These are phyloP conservation scores for Trachymyrmex cornetzi DNA, from an alignment of 1,140 invertebrate species.

Conservation along the genomic window DNA sequence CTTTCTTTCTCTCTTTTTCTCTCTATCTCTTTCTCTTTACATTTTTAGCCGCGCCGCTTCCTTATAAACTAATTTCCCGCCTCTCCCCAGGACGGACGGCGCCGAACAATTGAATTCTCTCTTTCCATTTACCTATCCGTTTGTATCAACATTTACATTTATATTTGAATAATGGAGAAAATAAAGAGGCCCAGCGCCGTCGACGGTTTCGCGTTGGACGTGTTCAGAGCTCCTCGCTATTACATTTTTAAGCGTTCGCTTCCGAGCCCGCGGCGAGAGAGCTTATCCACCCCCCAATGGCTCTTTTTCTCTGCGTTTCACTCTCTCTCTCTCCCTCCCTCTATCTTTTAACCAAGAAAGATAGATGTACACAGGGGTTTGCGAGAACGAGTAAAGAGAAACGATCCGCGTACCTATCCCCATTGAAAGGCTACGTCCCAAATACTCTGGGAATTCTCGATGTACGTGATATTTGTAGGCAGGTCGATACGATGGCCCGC, in stretches of 20 bases:
- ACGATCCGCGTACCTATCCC: slow-evolving; percentile 21
- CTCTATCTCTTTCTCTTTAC: slow-evolving; percentile 40
- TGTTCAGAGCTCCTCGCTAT: slow-evolving; percentile 78
- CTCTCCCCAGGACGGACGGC: slow-evolving; percentile 72
- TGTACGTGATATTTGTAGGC: slow-evolving; percentile 51
- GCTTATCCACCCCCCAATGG: slow-evolving; percentile 69
- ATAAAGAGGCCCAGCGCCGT: slow-evolving; percentile 82
- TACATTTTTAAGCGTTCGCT: slow-evolving; percentile 87
- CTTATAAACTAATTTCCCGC: slow-evolving; percentile 86
- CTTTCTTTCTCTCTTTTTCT: slow-evolving; percentile 6
- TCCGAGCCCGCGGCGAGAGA: slow-evolving; percentile 83
- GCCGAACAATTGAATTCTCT: slow-evolving; percentile 87
- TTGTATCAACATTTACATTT: slow-evolving; percentile 88
- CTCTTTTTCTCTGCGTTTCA: slow-evolving; percentile 35
- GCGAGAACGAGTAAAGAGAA: slow-evolving; percentile 54
- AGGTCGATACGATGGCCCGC: slow-evolving; percentile 31
- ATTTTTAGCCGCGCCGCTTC: slow-evolving; percentile 82
- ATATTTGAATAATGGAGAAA: slow-evolving; percentile 87
- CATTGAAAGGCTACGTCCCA: slow-evolving; percentile 22
- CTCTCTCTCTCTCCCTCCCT: background rate
- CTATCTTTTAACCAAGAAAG: slow-evolving; percentile 35
- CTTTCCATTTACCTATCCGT: slow-evolving; percentile 87
- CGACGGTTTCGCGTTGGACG: slow-evolving; percentile 70
- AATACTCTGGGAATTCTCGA: slow-evolving; percentile 57
- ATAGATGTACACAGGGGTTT: slow-evolving; percentile 16